phyloP scores from a whole-genome alignment of 2,888 invertebrate species.

The Eupeodes latifasciatus region DNA sequence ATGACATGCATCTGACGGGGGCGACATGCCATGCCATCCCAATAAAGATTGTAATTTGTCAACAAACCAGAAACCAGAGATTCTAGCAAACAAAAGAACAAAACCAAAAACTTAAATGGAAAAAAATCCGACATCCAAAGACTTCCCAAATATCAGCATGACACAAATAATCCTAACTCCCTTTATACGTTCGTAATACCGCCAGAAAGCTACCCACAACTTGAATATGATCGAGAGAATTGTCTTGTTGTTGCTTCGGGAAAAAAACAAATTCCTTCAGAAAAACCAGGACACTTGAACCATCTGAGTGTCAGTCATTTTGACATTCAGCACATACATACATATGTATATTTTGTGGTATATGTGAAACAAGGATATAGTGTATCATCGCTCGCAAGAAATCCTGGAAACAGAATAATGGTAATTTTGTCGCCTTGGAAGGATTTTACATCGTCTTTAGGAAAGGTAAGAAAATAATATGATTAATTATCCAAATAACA shows the following conservation, averaged over 20 bases:
- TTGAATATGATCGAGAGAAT: constrained; percentile 40
- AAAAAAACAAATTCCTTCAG: constrained; percentile 1
- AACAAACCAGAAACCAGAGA: constrained; percentile 60
- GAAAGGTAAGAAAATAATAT: constrained; percentile 15
- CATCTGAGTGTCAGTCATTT: constrained; percentile 40
- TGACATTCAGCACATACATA: constrained; percentile 29
- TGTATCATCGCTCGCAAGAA: neutral
- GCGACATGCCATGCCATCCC: constrained; percentile 69
- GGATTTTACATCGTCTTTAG: neutral
- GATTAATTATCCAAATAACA: neutral
- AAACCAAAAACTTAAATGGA: neutral
- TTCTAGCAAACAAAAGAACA: neutral
- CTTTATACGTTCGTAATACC: neutral
- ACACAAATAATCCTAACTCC: constrained; percentile 39
- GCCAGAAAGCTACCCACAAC: constrained; percentile 22
- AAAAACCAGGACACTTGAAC: constrained; percentile 24
- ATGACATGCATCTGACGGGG: constrained; percentile 71
- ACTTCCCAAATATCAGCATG: constrained; percentile 57
- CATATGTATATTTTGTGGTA: too few relatives aligned
- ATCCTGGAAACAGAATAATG: constrained; percentile 10
- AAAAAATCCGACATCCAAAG: constrained; percentile 45
- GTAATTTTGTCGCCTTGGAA: neutral
- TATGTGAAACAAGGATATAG: neutral
- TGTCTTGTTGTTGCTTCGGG: neutral
- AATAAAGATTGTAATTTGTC: constrained; percentile 75